Conservation (phyloP, 2,113 vertebrate genomes). For the Stercorarius parasiticus region DNA sequence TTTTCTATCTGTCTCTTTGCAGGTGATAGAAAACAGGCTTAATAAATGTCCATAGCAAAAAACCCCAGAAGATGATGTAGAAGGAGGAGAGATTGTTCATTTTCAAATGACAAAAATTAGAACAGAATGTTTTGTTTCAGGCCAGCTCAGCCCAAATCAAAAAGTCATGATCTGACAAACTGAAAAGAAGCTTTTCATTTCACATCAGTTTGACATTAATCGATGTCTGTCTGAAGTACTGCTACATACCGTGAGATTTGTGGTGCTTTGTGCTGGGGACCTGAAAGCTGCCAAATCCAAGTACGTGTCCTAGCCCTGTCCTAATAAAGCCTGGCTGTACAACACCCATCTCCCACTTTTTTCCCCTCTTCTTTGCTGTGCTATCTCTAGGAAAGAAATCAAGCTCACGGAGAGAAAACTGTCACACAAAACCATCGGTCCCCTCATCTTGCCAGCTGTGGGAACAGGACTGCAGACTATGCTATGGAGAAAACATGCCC, state of each 20-base stretch:
- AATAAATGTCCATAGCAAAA: not conserved
- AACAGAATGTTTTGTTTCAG: conserved; percentile 19
- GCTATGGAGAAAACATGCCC: not conserved
- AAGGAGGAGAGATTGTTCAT: not conserved
- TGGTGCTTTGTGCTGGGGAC: not conserved
- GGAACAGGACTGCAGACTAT: not conserved
- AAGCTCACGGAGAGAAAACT: not conserved
- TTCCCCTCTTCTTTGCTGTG: not conserved
- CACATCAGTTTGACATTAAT: conserved; percentile 32
- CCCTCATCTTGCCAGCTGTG: not conserved
- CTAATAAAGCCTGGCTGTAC: not conserved
- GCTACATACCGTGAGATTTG: not conserved
- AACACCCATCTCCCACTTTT: not conserved
- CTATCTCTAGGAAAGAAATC: not conserved
- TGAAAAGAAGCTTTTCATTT: conserved; percentile 32
- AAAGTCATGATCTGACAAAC: conserved; percentile 17
- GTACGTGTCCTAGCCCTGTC: not conserved
- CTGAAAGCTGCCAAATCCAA: not conserved
- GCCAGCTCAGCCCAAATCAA: conserved; percentile 5
- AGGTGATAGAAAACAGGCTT: not conserved
- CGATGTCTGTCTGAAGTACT: not conserved
- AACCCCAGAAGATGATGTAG: not conserved
- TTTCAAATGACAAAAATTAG: not conserved
- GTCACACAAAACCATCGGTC: not conserved
- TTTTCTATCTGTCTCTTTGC: not conserved